A percentile compares a stretch with the other conserved stretches of the same genome.
Conservation (phyloP, 1,140 invertebrate species). For the Marisa cornuarietis region DNA sequence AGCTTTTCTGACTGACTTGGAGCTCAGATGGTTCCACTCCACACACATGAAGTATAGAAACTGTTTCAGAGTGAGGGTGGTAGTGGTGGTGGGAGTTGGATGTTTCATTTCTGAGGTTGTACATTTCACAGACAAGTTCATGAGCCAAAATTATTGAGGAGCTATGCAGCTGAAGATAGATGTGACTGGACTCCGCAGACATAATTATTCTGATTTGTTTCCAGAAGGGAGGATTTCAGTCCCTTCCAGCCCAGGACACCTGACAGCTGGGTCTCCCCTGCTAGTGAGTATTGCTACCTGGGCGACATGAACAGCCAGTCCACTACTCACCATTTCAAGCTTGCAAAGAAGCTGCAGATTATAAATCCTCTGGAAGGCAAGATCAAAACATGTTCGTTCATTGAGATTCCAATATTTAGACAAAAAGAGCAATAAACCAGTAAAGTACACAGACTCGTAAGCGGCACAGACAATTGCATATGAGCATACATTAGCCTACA, state of each 20-base stretch:
- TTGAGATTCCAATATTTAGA: too few species aligned
- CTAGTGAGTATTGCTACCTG: conserved; percentile 59
- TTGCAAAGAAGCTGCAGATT: conserved; percentile 93
- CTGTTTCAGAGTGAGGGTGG: too few species aligned
- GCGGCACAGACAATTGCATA: too few species aligned
- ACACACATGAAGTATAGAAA: too few species aligned
- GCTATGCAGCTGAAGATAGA: conserved; percentile 40
- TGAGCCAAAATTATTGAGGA: too few species aligned
- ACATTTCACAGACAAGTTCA: not conserved
- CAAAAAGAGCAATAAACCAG: too few species aligned
- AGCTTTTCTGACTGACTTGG: too few species aligned
- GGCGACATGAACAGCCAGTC: conserved; percentile 36
- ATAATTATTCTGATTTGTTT: not conserved
- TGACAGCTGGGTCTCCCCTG: conserved; percentile 86
- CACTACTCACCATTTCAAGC: conserved; percentile 40
- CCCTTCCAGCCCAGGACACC: conserved; percentile 72
- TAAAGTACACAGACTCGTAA: too few species aligned
- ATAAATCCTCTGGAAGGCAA: conserved; percentile 92
- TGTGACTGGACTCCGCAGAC: conserved; percentile 52
- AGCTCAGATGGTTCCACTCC: too few species aligned
- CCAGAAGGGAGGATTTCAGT: conserved; percentile 9
- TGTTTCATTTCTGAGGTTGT: too few species aligned
- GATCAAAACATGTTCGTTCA: not conserved
- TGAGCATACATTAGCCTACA: too few species aligned
- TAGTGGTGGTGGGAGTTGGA: too few species aligned